phyloP scores from a whole-genome alignment of 1,140 invertebrate species.

The Melipona quadrifasciata region DNA sequence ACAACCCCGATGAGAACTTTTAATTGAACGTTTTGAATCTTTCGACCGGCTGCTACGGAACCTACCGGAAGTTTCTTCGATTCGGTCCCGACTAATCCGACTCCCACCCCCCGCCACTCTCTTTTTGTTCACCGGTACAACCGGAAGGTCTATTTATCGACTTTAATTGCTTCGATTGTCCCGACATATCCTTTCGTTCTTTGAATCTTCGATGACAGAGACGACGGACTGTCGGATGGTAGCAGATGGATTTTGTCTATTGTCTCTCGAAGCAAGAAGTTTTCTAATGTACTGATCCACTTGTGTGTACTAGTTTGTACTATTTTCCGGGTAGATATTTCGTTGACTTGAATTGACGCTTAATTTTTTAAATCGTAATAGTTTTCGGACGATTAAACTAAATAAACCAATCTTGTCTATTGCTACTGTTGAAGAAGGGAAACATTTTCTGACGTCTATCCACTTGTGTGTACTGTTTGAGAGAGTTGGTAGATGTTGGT shows the following conservation, averaged over 20 bases:
- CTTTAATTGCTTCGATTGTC: conserved; percentile 67
- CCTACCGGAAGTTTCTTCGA: background rate
- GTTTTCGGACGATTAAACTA: too few species aligned
- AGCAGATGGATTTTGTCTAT: too few species aligned
- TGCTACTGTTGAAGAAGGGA: too few species aligned
- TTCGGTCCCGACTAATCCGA: background rate
- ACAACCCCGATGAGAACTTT: conserved; percentile 42
- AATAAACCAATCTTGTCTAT: too few species aligned
- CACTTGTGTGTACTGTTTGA: too few species aligned
- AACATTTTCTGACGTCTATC: too few species aligned
- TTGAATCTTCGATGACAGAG: conserved; percentile 28
- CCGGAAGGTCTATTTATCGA: conserved; percentile 54
- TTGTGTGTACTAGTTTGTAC: too few species aligned
- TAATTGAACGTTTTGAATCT: conserved; percentile 57
- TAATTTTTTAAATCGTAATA: too few species aligned
- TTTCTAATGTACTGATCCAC: background rate
- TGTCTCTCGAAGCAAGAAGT: background rate
- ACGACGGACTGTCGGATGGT: conserved; percentile 25
- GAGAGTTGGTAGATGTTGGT: too few species aligned
- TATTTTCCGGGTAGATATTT: too few species aligned
- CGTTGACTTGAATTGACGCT: too few species aligned
- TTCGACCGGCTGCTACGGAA: background rate
- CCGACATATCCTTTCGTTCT: conserved; percentile 40
- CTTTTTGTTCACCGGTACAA: background rate
- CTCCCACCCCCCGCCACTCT: background rate